Evolutionary conservation across 1,140 invertebrate species (phyloP), one percentile per base, ranked within the genome.

Genomic region (Paraescarpia echinospica): DNA sequence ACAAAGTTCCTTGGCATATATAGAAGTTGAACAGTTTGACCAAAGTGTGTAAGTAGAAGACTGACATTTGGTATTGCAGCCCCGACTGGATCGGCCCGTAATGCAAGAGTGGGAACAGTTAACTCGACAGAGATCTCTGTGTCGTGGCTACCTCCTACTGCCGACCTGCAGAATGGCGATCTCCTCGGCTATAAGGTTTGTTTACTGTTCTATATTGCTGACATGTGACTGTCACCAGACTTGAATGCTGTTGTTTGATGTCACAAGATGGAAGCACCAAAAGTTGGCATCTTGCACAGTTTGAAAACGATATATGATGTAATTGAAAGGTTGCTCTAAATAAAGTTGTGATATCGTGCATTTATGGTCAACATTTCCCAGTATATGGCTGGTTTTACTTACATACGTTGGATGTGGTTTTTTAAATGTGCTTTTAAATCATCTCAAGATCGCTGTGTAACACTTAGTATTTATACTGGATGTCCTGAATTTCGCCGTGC

Each of bases 81-180:
- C 91, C 99, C 99, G 22, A 99, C 98, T 0, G 98, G 98, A n/a
- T 97, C 98, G 94, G 98, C 98, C 1, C 96, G 97, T 90, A 96
- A 97, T 94, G 97, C 99, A 1, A 96, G 97, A 93, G 98, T 97
- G 0, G 97, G 97, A 91, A 96, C 98, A 12, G 97, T 98, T 31
- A 98, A 98, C 51, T 98, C 98, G n/a, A 99, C 98, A 0, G 98
- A 99, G 96, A 98, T 99, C 22, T 97, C 97, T 92, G 96, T 99
- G 12, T 96, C 97, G 34, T 99, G 99, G 99, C 97, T 97, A 95
- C 97, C 98, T 92, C 98, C 98, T 4, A 97, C 98, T 94, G 97
- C 97, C 91, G 97, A 97, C 94, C 97, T 98, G 96, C 98, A 98
- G 95, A 99, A 99, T 96, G 98, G 99, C 33, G 98, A 98, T 96